phyloP scores from a whole-genome alignment of 2,113 vertebrate genomes.

The Seriola dumerili region DNA sequence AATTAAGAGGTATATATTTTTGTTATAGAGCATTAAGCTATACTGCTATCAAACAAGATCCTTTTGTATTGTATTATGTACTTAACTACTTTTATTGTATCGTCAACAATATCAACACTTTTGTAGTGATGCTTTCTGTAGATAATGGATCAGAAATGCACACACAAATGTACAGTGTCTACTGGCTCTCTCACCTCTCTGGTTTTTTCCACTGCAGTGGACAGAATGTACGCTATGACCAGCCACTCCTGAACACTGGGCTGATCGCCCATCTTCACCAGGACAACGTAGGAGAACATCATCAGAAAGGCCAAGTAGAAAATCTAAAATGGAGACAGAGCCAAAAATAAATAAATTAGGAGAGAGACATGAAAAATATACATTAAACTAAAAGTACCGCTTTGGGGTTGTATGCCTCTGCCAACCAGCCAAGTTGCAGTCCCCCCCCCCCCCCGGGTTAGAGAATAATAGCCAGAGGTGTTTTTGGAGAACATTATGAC shows the following conservation, averaged over 20 bases:
- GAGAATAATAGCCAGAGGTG: too few species aligned
- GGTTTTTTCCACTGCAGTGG: slow-evolving; percentile 92
- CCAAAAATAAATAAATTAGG: background rate
- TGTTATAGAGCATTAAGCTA: background rate
- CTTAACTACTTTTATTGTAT: background rate
- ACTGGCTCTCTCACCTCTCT: slow-evolving; percentile 89
- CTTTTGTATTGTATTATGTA: background rate
- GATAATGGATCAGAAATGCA: background rate
- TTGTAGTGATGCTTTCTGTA: background rate
- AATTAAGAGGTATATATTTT: background rate
- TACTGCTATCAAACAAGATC: background rate
- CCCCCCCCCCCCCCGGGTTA: too few species aligned
- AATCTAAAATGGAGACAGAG: slow-evolving; percentile 83
- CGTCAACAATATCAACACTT: background rate
- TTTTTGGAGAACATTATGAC: too few species aligned
- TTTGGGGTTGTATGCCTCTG: too few species aligned
- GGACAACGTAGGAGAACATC: slow-evolving; percentile 92
- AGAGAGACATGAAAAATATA: background rate
- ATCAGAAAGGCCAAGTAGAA: slow-evolving; percentile 93
- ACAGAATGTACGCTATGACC: slow-evolving; percentile 92
- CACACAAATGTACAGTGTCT: background rate
- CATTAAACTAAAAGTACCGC: background rate
- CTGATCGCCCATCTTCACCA: slow-evolving; percentile 91
- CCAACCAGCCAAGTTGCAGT: too few species aligned
- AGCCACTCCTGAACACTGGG: slow-evolving; percentile 94